Percentiles rank a stretch among this genome's conserved stretches.
phyloP scores from a whole-genome alignment of 1,140 invertebrate species.

The Lucilia sericata region DNA sequence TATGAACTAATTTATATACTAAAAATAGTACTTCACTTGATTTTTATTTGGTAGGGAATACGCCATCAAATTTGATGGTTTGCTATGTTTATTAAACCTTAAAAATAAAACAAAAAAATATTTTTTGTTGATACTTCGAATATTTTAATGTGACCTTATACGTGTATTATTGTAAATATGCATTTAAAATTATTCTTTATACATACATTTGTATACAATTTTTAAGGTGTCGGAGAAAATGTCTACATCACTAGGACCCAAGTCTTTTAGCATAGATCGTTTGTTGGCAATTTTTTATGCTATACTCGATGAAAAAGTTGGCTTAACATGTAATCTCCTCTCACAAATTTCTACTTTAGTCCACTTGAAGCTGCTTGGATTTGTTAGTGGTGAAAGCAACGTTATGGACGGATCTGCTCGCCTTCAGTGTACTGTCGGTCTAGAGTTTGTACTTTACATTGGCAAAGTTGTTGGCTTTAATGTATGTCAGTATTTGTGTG shows the following conservation, averaged over 20 bases:
- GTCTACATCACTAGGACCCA: slow-evolving; percentile 78
- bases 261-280: slow-evolving; percentile 84
- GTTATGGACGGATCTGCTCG: slow-evolving; percentile 73
- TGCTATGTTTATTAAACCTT: no score
- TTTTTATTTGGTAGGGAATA: no score
- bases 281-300: slow-evolving; percentile 92
- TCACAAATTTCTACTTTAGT: slow-evolving; percentile 83
- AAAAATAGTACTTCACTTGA: no score
- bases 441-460: slow-evolving; percentile 77
- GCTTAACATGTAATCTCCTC: slow-evolving; percentile 85
- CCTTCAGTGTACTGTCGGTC: slow-evolving; percentile 81
- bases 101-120: no score
- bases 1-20: no score
- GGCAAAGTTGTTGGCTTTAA: slow-evolving; percentile 80
- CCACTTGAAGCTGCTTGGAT: slow-evolving; percentile 75
- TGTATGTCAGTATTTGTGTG: slow-evolving; percentile 80
- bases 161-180: not conserved
- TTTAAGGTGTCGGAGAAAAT: slow-evolving; percentile 69
- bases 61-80: no score
- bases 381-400: slow-evolving; percentile 74
- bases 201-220: no score
- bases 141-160: not conserved
- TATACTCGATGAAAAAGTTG: slow-evolving; percentile 86
- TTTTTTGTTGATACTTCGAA: no score
- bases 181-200: slow-evolving; percentile 28